A percentile compares a stretch with the other conserved stretches of the same genome.
phyloP scores from a whole-genome alignment of 92 coral and sea anemone genomes.

The Porites cylindrica region DNA sequence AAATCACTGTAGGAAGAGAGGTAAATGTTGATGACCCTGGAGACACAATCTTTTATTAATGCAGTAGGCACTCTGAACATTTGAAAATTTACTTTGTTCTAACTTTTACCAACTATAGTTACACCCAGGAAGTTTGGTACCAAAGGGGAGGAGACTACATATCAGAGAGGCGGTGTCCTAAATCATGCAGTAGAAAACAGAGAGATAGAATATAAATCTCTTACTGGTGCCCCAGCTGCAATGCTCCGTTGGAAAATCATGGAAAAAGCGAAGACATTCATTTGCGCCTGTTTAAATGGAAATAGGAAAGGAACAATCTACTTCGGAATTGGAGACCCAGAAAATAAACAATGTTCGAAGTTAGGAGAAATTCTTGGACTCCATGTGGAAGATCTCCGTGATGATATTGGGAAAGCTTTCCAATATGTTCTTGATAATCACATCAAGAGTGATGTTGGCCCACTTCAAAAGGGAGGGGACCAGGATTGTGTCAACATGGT shows the following conservation, averaged over 20 bases:
- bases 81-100: too few relatives aligned
- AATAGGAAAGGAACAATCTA: slow-evolving; percentile 48
- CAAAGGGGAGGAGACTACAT: slow-evolving; percentile 15
- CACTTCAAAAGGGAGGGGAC: slow-evolving; percentile 63
- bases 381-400: slow-evolving; percentile 54
- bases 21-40: background rate
- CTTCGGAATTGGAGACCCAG: slow-evolving; percentile 66
- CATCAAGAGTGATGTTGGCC: slow-evolving; percentile 64
- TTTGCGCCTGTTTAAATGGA: slow-evolving; percentile 65
- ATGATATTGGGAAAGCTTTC: slow-evolving; percentile 64
- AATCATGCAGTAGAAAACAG: slow-evolving; percentile 54
- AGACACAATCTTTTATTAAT: too few relatives aligned
- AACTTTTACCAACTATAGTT: background rate
- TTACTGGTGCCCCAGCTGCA: slow-evolving; percentile 16
- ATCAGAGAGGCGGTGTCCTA: slow-evolving; percentile 49
- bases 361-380: slow-evolving; percentile 72
- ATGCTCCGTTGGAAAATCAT: slow-evolving; percentile 72
- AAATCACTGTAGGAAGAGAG: too few relatives aligned
- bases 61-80: too few relatives aligned
- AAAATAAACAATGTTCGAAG: slow-evolving; percentile 37
- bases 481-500: slow-evolving; percentile 47
- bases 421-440: slow-evolving; percentile 64
- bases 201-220: slow-evolving; percentile 57
- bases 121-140: slow-evolving; percentile 39
- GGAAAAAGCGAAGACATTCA: slow-evolving; percentile 68